Evolutionary conservation across 92 coral and sea anemone species (phyloP), one percentile per base, ranked within the genome.

Genomic region (Palythoa caribaeorum): DNA sequence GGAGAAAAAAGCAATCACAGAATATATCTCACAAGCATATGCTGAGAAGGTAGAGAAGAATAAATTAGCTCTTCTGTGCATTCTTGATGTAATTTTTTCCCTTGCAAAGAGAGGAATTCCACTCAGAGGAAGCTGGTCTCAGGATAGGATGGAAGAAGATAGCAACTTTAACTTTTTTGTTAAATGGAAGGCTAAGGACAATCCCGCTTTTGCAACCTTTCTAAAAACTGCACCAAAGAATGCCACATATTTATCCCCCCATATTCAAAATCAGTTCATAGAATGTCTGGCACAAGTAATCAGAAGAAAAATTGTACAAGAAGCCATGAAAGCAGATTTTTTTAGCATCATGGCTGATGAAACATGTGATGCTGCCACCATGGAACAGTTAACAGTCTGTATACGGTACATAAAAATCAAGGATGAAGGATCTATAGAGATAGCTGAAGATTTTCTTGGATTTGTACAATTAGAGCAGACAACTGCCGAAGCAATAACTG

Each of bases 321-420:
- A 40, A 78, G 66, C 66, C 36, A 71, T 55, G 13, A 55, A 79
- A 71, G 36, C 84, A 79, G 66, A 79, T 48, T 79, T 79, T 71
- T 79, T 21, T 20, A 79, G 84, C 37, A 71, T 79, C 60, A 52
- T 79, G 84, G 84, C 84, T n/a, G 84, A 79, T 79, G 84, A 79
- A 71, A 79, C 84, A 79, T 55, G 70, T 16, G 84, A 79, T 36
- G 69, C 60, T 66, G 60, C 84, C 60, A 79, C 84, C n/a, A 79
- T 21, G 66, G 47, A 39, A 79, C 39, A 79, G 66, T 71, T 79
- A 21, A 55, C 84, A 55, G 38, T 79, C 84, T 79, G 84, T 79
- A 71, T 79, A 79, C 38, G 84, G 84, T 79, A 79, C 66, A 40
- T 79, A 16, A 79, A 66, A 79, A 71, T 55, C 71, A 79, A 14